Evolutionary conservation across 2,888 invertebrate genomes (phyloP).

Genomic region (Epinotia ramella): DNA sequence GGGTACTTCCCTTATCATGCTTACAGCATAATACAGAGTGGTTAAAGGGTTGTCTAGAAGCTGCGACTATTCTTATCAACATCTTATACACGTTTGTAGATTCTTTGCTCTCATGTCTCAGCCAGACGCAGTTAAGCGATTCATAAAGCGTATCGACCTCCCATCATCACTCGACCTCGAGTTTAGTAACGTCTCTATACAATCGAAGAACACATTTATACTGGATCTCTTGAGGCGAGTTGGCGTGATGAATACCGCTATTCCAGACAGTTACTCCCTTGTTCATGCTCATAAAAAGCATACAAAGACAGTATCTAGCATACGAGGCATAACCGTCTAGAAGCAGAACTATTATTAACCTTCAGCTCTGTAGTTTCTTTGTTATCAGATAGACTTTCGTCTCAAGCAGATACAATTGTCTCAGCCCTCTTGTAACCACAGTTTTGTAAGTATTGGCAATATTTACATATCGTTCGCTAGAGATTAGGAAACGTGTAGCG

Average conservation of each 20-base stretch:
- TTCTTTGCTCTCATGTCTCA: background rate
- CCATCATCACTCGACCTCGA: background rate
- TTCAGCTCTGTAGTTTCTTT: background rate
- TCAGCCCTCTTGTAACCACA: background rate
- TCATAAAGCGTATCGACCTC: background rate
- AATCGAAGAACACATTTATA: background rate
- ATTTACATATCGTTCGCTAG: constrained; percentile 6
- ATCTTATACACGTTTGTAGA: background rate
- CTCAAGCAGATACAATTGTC: background rate
- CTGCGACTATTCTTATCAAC: background rate
- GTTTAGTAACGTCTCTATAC: too few relatives aligned
- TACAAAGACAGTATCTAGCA: background rate
- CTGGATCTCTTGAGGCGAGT: background rate
- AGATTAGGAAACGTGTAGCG: constrained; percentile 16
- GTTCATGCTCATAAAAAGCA: background rate
- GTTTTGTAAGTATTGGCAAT: background rate
- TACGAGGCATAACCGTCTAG: too few relatives aligned
- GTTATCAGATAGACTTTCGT: background rate
- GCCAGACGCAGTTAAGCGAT: background rate
- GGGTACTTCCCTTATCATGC: background rate
- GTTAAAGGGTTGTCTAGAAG: background rate
- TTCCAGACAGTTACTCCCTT: background rate
- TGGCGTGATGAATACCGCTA: background rate
- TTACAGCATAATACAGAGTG: background rate
- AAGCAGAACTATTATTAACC: too few relatives aligned